A percentile compares a stretch with the other conserved stretches of the same genome.
Conservation (phyloP, 1,140 invertebrate genomes). For the Cotesia vestalis region DNA sequence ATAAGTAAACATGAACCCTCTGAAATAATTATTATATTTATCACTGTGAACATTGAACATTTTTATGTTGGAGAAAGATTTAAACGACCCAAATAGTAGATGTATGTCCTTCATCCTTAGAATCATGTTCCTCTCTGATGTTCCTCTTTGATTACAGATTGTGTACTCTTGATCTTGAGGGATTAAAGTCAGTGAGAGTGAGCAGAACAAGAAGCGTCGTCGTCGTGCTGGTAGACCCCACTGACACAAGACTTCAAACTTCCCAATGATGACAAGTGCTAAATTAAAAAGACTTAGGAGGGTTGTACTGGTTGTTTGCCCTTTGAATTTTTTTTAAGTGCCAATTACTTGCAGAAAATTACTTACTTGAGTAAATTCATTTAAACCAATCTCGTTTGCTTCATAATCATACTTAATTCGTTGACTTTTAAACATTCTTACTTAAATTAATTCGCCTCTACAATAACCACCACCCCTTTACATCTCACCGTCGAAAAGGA, state of each 20-base stretch:
- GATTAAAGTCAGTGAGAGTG: background rate
- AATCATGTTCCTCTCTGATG: slow-evolving; percentile 37
- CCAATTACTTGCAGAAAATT: slow-evolving; percentile 42
- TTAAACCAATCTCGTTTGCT: background rate
- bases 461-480: background rate
- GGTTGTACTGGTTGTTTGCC: slow-evolving; percentile 7
- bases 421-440: slow-evolving; percentile 22
- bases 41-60: background rate
- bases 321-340: slow-evolving; percentile 40
- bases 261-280: slow-evolving; percentile 30
- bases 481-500: background rate
- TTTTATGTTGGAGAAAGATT: background rate
- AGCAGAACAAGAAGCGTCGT: background rate
- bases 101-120: background rate
- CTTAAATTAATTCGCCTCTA: background rate
- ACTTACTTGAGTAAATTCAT: slow-evolving; percentile 41
- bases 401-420: slow-evolving; percentile 3
- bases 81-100: background rate
- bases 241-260: slow-evolving; percentile 25
- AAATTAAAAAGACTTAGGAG: slow-evolving; percentile 40
- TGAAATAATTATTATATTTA: background rate
- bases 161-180: background rate
- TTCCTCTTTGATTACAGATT: slow-evolving; percentile 38
- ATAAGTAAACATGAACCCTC: no score
- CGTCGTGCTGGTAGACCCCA: background rate